A percentile compares a stretch with the other conserved stretches of the same genome.
These are phyloP conservation scores for Caenorhabditis elegans DNA, from an alignment of 1,140 invertebrate species.

Conservation along the genomic window DNA sequence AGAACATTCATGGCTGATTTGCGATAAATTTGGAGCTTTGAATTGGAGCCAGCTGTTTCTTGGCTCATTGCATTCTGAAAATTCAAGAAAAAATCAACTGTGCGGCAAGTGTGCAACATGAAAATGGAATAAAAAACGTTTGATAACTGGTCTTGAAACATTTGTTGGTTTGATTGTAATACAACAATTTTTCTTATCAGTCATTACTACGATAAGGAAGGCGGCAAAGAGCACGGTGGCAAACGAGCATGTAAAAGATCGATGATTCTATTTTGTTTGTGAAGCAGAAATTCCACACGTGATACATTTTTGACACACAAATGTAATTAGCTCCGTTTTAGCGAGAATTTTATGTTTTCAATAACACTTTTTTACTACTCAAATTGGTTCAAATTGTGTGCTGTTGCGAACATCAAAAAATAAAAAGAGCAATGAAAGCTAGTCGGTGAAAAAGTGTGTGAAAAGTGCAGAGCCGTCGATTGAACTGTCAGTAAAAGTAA, in stretches of 20 bases:
- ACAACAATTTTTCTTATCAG: neutral
- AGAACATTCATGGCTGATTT: conserved; percentile 34
- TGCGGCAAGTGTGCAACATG: neutral
- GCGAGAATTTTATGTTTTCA: too few relatives aligned
- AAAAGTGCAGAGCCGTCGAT: conserved; percentile 4
- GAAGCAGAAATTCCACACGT: too few relatives aligned
- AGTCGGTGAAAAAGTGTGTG: neutral
- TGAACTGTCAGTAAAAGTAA: conserved; percentile 29
- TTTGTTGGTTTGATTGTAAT: neutral
- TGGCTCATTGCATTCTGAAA: conserved; percentile 35
- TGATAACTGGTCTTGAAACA: conserved; percentile 17
- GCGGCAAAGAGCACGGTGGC: neutral
- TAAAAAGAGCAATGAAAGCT: neutral
- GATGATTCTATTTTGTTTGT: neutral
- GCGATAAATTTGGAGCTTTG: neutral
- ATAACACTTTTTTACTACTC: too few relatives aligned
- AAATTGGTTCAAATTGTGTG: too few relatives aligned
- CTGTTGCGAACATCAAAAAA: too few relatives aligned
- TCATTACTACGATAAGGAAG: neutral
- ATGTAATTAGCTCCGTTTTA: conserved; percentile 20
- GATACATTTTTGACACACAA: too few relatives aligned
- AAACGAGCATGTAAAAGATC: neutral
- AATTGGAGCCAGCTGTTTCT: neutral
- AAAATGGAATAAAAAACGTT: neutral
- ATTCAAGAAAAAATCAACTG: neutral